Base-by-base conservation (phyloP, 1,140 invertebrate species). In the Trichonephila clavipes region DNA sequence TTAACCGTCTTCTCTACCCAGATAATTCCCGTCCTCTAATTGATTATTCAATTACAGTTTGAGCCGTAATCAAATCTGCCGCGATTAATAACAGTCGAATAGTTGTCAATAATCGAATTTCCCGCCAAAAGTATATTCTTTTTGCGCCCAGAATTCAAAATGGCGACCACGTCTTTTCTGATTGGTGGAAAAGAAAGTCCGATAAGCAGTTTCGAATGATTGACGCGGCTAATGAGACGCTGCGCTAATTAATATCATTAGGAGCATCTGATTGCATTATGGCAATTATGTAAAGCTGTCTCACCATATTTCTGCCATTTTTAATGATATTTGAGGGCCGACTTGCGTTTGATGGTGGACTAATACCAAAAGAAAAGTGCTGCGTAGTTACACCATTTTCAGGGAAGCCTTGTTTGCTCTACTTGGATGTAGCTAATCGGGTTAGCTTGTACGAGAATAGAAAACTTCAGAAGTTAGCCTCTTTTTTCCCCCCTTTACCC, bases 161-260 rank as follows among this genome's bases (percentile, higher is more conserved):
- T 92, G 90, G 90, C 90, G 44, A 12, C 82, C 59, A 40, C 34
- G 44, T 85, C 82, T 21, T 83, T n/a, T 34, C 69, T 69, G 87
- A 44, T 19, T 90, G 59, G 90, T 62, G 44, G 61, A 85, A 87
- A 92, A 66, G 83, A 72, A 40, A 87, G 82, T n/a, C 69, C 64
- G 90, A 61, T 85, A 85, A 92, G 90, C 90, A 83, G 40, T 59
- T 66, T 81, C 59, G 83, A 24, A 61, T 92, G 91, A 92, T 92
- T 92, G 91, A 92, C 91, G 91, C 44, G 8, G 10, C 28, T 92
- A 92, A 92, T 87, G 85, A 92, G 91, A 92, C 21, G 64, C 82
- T 86, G 64, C 64, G 61, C 91, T 92, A 92, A 92, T 92, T 92
- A 92, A 92, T 92, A 77, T 92, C 91, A 87, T 92, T 92, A 92